These are phyloP conservation scores for Augochlora pura DNA, from an alignment of 1,140 invertebrate species.

Conservation along the genomic window DNA sequence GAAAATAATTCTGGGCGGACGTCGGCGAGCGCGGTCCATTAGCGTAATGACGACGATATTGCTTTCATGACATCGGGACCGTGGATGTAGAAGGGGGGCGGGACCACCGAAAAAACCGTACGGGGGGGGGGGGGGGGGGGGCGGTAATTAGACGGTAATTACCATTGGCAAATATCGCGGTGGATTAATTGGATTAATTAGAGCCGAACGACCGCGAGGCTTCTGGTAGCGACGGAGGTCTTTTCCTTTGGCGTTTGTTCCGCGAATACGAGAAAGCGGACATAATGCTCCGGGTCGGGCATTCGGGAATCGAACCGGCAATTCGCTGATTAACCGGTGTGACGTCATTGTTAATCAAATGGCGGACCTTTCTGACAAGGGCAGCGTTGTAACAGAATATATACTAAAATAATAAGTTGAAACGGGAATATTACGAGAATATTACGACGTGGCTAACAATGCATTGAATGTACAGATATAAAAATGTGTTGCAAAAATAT, in stretches of 20 bases:
- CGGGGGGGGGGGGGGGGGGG: slow-evolving; percentile 14
- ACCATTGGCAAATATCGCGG: slow-evolving; percentile 42
- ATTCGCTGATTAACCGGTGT: too few species aligned
- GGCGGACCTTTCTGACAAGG: too few species aligned
- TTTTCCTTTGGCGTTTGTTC: slow-evolving; percentile 11
- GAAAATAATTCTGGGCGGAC: slow-evolving; percentile 47
- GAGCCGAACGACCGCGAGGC: slow-evolving; percentile 16
- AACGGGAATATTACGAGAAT: too few species aligned
- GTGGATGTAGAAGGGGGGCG: neutral
- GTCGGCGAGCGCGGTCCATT: slow-evolving; percentile 44
- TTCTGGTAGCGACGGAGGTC: slow-evolving; percentile 9
- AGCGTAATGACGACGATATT: slow-evolving; percentile 59
- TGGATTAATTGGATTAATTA: slow-evolving; percentile 68
- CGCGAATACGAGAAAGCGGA: slow-evolving; percentile 11
- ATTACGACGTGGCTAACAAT: too few species aligned
- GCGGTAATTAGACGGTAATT: slow-evolving; percentile 61
- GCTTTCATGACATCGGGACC: slow-evolving; percentile 36
- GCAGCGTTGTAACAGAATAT: too few species aligned
- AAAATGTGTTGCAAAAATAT: too few species aligned
- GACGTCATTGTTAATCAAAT: too few species aligned
- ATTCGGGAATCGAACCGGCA: neutral
- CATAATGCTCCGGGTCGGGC: slow-evolving; percentile 1
- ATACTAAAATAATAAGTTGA: too few species aligned
- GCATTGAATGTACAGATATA: too few species aligned
- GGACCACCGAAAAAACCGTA: slow-evolving; percentile 49